These are phyloP conservation scores for Leucosticte australis DNA, from an alignment of 2,113 vertebrate genomes.

Conservation along the genomic window DNA sequence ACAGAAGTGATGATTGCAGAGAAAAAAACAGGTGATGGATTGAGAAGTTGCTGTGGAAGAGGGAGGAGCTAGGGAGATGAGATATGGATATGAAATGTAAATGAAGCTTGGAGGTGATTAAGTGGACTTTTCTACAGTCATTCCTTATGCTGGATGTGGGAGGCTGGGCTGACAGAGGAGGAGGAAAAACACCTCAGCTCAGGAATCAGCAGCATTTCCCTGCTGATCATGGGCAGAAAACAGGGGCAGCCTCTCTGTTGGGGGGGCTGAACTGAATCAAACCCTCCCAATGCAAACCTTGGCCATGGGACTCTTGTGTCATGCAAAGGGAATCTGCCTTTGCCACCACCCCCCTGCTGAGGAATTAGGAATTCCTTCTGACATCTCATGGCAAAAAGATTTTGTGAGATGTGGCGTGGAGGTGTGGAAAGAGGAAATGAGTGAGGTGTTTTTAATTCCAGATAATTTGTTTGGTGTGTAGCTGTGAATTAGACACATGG, in stretches of 20 bases:
- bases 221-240: not conserved
- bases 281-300: not conserved
- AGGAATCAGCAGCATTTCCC: not conserved
- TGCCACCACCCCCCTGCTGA: not conserved
- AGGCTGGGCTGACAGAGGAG: not conserved
- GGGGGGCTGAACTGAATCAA: not conserved
- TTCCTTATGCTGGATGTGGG: not conserved
- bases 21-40: not conserved
- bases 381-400: not conserved
- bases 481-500: conserved; percentile 28
- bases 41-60: not conserved
- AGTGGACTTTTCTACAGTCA: not conserved
- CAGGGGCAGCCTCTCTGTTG: not conserved
- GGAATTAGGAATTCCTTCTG: not conserved
- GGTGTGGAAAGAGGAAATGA: conserved; percentile 53
- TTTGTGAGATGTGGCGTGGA: not conserved
- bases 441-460: conserved; percentile 54
- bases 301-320: not conserved
- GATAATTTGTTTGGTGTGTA: conserved; percentile 56
- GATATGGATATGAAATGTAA: not conserved
- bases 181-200: not conserved
- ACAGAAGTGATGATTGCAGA: not conserved
- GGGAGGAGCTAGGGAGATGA: not conserved
- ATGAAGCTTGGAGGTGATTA: not conserved
- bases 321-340: not conserved